Base-by-base conservation (phyloP, 2,113 vertebrate species). In the Sclerurus mexicanus region DNA sequence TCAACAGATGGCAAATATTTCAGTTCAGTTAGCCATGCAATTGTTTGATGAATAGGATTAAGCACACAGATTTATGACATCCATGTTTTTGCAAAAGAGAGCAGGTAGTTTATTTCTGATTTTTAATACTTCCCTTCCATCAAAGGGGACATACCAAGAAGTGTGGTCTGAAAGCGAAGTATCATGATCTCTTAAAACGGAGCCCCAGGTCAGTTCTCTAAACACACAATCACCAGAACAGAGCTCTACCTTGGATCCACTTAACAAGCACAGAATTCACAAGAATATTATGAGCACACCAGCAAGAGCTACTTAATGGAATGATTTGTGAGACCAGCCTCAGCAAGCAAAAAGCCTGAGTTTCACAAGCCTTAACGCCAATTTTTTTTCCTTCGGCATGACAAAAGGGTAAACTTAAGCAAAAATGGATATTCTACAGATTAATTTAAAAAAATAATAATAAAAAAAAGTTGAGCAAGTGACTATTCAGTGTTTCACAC, bases 281-380 rank as follows among this genome's bases (percentile, higher is more conserved):
- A 16, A 77, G 80, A 87, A 60, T 55, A 49, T 67, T 89, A 95
- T 87, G 91, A 91, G 69, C 81, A 92, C 77, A 77, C 85, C 3
- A 10, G 47, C 39, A 42, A 76, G 75, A 94, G 76, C 69, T 78
- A 89, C 50, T 37, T 64, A 37, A 86, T 85, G 97, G 96, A 98
- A 97, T 95, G 97, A 96, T 96, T 85, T 94, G 64, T 62, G 84
- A 97, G 95, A 79, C 87, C 82, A 84, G 75, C 82, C 95, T 91
- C 90, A 77, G 91, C 85, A 87, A 85, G 87, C 69, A 63, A 79
- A 85, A 78, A 75, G 90, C 86, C 50, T 42, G 83, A 84, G 39
- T 79, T 93, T 85, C 79, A 88, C 75, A 86, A 82, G 82, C 78
- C 82, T 69, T 66, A 80, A 56, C 27, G 53, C 23, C 56, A 49